Evolutionary conservation across 1,140 invertebrate species (phyloP).

Genomic region (Battus philenor): DNA sequence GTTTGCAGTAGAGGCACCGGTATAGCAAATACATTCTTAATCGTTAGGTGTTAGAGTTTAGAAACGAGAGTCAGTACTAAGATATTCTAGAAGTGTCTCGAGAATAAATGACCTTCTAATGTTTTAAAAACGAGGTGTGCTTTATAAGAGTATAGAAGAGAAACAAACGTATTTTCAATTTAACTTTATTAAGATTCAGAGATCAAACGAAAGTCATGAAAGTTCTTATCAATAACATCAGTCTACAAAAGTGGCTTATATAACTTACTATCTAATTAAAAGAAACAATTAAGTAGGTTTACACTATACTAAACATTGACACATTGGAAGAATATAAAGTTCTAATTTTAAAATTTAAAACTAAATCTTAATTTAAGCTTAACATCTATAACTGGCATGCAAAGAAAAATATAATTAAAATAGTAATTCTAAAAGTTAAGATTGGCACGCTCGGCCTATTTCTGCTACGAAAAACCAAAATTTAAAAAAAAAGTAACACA

Average conservation of each 20-base stretch:
- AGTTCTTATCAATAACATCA: slow-evolving; percentile 58
- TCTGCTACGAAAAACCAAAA: slow-evolving; percentile 25
- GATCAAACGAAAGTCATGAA: slow-evolving; percentile 73
- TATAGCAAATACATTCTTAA: too few relatives aligned
- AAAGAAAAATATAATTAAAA: slow-evolving; percentile 19
- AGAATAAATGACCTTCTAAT: too few relatives aligned
- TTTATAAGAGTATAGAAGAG: slow-evolving; percentile 11
- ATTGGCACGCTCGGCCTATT: slow-evolving; percentile 69
- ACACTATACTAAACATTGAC: slow-evolving; percentile 27
- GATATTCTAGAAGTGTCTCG: too few relatives aligned
- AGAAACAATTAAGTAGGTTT: slow-evolving; percentile 19
- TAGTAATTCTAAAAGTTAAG: slow-evolving; percentile 33
- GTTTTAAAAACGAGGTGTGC: too few relatives aligned
- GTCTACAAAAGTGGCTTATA: slow-evolving; percentile 40
- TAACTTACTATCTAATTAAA: slow-evolving; percentile 25
- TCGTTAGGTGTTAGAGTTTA: too few relatives aligned
- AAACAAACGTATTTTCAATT: slow-evolving; percentile 24
- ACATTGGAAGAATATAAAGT: slow-evolving; percentile 38
- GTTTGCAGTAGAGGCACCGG: too few relatives aligned
- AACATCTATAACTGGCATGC: slow-evolving; percentile 13
- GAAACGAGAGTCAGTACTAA: too few relatives aligned
- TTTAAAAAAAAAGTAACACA: slow-evolving; percentile 19
- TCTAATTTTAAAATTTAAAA: slow-evolving; percentile 1
- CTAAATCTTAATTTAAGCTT: slow-evolving; percentile 11
- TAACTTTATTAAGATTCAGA: slow-evolving; percentile 61